Conservation (phyloP, 2,113 vertebrate genomes). For the Callocephalon fimbriatum region DNA sequence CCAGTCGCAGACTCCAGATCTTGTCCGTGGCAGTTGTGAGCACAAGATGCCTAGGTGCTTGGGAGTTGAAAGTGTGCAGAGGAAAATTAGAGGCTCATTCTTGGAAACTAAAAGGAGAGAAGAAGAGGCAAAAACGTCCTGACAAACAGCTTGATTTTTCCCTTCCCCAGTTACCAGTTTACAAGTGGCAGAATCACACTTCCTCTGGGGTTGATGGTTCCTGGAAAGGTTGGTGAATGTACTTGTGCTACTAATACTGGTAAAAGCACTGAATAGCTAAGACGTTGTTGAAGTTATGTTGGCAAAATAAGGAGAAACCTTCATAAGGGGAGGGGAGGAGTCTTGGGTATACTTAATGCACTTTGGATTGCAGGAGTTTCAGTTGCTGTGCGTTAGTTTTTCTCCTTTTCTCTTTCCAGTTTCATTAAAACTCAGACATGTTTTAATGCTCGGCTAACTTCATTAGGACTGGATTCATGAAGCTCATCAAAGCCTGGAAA, state of each 20-base stretch:
- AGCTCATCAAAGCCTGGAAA: neutral
- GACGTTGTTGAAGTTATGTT: neutral
- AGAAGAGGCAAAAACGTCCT: neutral
- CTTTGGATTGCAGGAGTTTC: neutral
- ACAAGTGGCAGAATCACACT: neutral
- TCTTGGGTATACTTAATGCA: neutral
- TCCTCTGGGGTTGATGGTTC: neutral
- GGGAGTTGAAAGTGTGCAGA: neutral
- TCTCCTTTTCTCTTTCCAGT: neutral
- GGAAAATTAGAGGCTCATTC: neutral
- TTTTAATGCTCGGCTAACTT: neutral
- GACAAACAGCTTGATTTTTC: neutral
- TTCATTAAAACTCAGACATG: neutral
- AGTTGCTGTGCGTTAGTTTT: neutral
- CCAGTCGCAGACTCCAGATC: neutral
- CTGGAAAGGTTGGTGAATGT: neutral
- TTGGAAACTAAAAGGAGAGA: neutral
- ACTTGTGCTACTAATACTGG: neutral
- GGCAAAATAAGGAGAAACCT: neutral
- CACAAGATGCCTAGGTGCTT: neutral
- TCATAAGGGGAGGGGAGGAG: neutral
- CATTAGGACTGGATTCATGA: neutral
- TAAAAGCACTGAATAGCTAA: neutral
- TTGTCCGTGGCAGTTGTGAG: neutral
- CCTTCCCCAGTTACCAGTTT: neutral